Base-by-base conservation (phyloP, 2,113 vertebrate genomes). In the Lichenostomus cassidix region DNA sequence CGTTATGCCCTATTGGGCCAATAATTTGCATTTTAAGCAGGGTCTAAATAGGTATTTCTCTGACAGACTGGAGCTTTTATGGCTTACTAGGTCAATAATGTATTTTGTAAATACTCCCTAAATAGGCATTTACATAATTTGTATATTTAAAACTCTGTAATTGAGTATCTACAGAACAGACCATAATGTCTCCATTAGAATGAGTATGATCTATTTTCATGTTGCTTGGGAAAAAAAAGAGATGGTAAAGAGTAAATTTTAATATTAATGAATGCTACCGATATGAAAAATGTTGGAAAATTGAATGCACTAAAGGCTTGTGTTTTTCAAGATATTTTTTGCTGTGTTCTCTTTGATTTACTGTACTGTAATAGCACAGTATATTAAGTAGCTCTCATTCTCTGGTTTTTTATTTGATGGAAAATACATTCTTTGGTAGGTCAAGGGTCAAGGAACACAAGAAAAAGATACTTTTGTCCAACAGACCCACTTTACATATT, bases 1-100 rank as follows among this genome's bases (percentile, higher is more conserved):
- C 5, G 21, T 62, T 94, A 84, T 25, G 42, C 60, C 88, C 49
- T 93, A 82, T 52, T 96, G 87, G 90, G 53, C 56, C 91, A 95
- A 89, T 79, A 89, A 95, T 97, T 94, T 97, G 75, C 94, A 97
- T 96, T 95, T 90, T 92, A 92, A 96, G 42, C 84, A 90, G 71
- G 35, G 41, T 49, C 75, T 96, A 94, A 96, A 87, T 95, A 92
- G 92, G 62, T 82, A 91, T 95, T 95, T 96, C 71, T 78, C 63
- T 90, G 86, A 49, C 85, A 95, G 68, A 86, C 62, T 89, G 77
- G 52, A 93, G 78, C 42, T 95, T 74, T 95, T 97, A 96, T 76
- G 84, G 74, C 31, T 95, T 97, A 76, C 80, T 95, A 79, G 91
- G 90, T 96, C 92, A 96, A 94, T 85, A 95, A 95, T 70, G 42